Evolutionary conservation across 2,113 vertebrate species (phyloP), one percentile per base, ranked within the genome.

Genomic region (Gallinago media): DNA sequence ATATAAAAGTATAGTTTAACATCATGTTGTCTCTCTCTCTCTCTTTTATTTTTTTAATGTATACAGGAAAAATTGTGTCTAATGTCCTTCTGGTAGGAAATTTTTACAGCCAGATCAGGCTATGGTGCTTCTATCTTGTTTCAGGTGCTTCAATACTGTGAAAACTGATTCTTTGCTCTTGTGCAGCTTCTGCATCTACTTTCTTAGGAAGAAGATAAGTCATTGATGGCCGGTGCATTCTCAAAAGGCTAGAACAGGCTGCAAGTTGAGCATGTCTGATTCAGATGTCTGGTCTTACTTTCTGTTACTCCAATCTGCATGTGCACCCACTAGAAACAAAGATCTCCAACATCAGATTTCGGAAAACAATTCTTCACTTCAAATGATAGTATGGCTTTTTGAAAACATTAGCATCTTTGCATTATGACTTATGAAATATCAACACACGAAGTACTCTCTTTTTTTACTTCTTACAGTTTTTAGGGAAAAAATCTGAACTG

Each of bases 401-500:
- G 12, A 56, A 71, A 88, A 27, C 5, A 59, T n/a, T 67, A 46
- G 6, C 15, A 61, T 65, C 12, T 72, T 85, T 83, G 13, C 9
- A 50, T 68, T 59, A 31, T 27, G 22, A 58, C 14, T 75, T 54
- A 19, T 0, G 52, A 79, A 75, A 66, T 11, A 59, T 55, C 32
- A 63, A 20, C 2, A 52, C 11, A 85, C 40, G 5, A 40, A 29
- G 4, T 21, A 52, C 31, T 46, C 2, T 56, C 8, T 3, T 22
- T 25, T 62, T 85, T 36, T 14, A 38, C n/a, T 70, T 73, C 6
- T 49, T 71, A 29, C 4, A 31, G 38, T 25, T 87, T 80, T 85
- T 94, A 32, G 58, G 98, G 97, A 68, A 96, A 98, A 93, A 97
- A 93, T 95, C 84, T 26, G 94, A 97, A 49, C 18, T 97, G 19